Percentiles rank a stretch among this genome's conserved stretches.
These are phyloP conservation scores for Apteryx owenii DNA, from an alignment of 2,113 vertebrate species.

Conservation along the genomic window DNA sequence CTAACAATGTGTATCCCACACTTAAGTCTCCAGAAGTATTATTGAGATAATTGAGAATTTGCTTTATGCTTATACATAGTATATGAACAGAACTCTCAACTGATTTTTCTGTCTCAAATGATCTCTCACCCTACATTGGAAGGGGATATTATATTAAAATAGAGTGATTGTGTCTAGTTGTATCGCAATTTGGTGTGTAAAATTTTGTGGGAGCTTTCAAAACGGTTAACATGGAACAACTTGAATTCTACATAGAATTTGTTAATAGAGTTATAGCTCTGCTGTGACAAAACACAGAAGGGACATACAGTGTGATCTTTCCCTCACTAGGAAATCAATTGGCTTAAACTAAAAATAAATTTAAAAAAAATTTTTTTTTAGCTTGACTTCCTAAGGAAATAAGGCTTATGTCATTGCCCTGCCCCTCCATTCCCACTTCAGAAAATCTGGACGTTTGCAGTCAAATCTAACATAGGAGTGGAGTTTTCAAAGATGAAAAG, in stretches of 20 bases:
- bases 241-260: background rate
- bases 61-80: background rate
- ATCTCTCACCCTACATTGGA: background rate
- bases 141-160: background rate
- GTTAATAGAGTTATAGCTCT: background rate
- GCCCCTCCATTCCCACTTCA: background rate
- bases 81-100: background rate
- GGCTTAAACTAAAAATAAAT: background rate
- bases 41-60: background rate
- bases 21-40: background rate
- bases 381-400: constrained; percentile 41
- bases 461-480: background rate
- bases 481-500: background rate
- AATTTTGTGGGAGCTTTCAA: background rate
- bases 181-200: background rate
- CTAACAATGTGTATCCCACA: background rate
- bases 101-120: background rate
- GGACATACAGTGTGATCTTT: background rate
- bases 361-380: constrained; percentile 2
- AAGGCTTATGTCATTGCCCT: background rate
- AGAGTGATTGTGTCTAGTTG: background rate
- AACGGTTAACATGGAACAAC: background rate
- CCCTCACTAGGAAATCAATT: background rate
- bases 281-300: background rate
- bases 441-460: background rate